Conservation (phyloP, 2,113 vertebrate genomes). For the Macrotus californicus region DNA sequence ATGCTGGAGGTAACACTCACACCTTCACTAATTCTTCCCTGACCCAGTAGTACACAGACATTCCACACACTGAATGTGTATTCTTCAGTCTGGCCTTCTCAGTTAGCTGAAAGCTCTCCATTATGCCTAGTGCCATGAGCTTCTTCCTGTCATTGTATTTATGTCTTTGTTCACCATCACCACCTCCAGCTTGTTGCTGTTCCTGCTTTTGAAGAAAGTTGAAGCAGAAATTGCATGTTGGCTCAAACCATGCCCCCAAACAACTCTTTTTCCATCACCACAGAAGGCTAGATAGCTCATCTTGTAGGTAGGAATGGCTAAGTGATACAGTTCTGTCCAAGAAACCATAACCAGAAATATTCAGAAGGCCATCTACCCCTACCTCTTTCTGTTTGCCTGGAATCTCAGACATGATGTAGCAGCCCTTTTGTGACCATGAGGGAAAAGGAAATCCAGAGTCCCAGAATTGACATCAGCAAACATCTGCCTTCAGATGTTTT, state of each 20-base stretch:
- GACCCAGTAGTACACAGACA: neutral
- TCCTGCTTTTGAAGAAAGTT: constrained; percentile 24
- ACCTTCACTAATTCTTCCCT: neutral
- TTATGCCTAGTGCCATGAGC: neutral
- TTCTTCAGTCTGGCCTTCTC: neutral
- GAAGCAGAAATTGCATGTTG: neutral
- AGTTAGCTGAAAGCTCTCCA: neutral
- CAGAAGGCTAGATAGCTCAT: neutral
- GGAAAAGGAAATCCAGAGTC: neutral
- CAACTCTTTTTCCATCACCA: neutral
- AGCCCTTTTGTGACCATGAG: neutral
- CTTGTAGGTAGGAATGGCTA: neutral
- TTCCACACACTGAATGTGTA: neutral
- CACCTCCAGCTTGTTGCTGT: neutral
- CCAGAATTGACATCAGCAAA: neutral
- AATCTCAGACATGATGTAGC: neutral
- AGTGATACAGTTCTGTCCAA: neutral
- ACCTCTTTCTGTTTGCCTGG: neutral
- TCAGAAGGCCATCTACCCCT: fast-evolving
- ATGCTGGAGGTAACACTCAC: neutral
- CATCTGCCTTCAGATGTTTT: neutral
- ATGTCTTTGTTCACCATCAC: neutral
- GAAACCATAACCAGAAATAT: neutral
- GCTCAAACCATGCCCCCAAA: neutral
- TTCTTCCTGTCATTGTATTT: neutral